A percentile compares a stretch with the other conserved stretches of the same genome.
phyloP scores from a whole-genome alignment of 2,888 invertebrate species.

The Tachina lurida region DNA sequence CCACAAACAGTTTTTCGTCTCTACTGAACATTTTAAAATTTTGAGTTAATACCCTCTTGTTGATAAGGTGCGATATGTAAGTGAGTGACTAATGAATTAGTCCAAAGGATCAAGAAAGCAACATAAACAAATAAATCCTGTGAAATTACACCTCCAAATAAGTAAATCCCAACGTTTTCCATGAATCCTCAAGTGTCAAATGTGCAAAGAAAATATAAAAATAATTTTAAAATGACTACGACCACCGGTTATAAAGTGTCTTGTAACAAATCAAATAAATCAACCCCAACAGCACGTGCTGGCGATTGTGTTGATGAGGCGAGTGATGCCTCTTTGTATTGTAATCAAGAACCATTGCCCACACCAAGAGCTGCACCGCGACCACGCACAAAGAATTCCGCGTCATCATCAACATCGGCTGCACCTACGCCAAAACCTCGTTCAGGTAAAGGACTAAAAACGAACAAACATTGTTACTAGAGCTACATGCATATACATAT shows the following conservation, averaged over 20 bases:
- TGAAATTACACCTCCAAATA: background rate
- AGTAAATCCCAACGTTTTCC: slow-evolving; percentile 54
- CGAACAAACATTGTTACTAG: background rate
- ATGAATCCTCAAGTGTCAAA: slow-evolving; percentile 77
- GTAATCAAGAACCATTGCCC: slow-evolving; percentile 78
- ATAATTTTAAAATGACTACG: slow-evolving; percentile 74
- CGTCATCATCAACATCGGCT: slow-evolving; percentile 23
- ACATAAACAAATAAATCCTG: background rate
- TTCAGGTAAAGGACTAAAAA: slow-evolving; percentile 78
- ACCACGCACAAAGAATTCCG: slow-evolving; percentile 58
- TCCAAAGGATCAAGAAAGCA: slow-evolving; percentile 20
- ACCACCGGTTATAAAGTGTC: slow-evolving; percentile 74
- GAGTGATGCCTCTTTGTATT: slow-evolving; percentile 81
- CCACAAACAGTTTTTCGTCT: too few relatives aligned
- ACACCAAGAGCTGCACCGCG: slow-evolving; percentile 82
- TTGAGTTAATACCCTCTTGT: too few relatives aligned
- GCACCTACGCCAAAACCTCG: slow-evolving; percentile 82
- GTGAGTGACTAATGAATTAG: slow-evolving; percentile 59
- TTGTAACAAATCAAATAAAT: slow-evolving; percentile 55
- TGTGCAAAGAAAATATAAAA: slow-evolving; percentile 71
- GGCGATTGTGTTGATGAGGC: slow-evolving; percentile 81
- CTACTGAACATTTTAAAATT: too few relatives aligned
- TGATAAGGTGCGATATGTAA: too few relatives aligned
- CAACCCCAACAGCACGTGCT: slow-evolving; percentile 73
- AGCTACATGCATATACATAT: background rate